Conservation (phyloP, 92 coral and sea anemone genomes). For the Palythoa grandis region DNA sequence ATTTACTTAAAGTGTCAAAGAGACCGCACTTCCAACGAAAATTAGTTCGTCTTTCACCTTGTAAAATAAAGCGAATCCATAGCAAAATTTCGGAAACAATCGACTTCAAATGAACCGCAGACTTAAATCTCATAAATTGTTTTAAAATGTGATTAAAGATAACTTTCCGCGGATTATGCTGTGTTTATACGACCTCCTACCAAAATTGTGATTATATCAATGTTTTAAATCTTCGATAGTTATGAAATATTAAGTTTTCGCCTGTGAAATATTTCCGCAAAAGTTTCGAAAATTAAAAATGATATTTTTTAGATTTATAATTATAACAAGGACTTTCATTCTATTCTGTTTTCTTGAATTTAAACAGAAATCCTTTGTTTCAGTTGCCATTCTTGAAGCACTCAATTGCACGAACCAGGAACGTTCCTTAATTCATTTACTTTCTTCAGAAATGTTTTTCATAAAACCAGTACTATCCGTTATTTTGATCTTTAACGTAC, state of each 20-base stretch:
- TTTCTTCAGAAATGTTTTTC: neutral
- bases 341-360: neutral
- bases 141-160: neutral
- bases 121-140: neutral
- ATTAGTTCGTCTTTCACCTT: neutral
- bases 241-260: neutral
- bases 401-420: neutral
- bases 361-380: neutral
- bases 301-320: neutral
- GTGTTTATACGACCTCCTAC: neutral
- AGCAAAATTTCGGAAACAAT: neutral
- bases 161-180: neutral
- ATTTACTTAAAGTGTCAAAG: constrained; percentile 23
- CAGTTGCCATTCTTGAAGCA: neutral
- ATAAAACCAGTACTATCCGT: neutral
- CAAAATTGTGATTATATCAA: neutral
- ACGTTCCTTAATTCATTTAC: neutral
- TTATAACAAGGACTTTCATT: neutral
- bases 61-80: neutral
- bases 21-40: constrained; percentile 7
- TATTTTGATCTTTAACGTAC: neutral
- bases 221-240: neutral
- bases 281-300: neutral
- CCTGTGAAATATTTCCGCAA: neutral
- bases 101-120: constrained; percentile 16